These are phyloP conservation scores for Lasioglossum figueresi DNA, from an alignment of 2,888 invertebrate genomes.

Conservation along the genomic window DNA sequence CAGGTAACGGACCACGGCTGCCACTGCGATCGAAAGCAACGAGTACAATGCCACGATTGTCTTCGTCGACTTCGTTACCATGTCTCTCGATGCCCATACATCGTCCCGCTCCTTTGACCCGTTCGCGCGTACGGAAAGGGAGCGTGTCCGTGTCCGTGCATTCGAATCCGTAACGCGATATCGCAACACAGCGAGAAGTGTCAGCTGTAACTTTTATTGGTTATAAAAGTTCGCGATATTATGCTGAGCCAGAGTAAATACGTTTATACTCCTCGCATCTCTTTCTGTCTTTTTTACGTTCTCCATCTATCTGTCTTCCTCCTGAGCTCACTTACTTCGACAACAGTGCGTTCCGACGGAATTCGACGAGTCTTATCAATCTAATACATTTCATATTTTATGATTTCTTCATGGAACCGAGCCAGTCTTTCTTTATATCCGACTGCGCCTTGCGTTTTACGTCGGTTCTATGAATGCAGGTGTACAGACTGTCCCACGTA, in stretches of 20 bases:
- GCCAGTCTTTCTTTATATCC: conserved; percentile 46
- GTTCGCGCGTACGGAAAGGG: conserved; percentile 21
- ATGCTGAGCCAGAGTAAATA: conserved; percentile 79
- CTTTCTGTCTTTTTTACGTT: conserved; percentile 13
- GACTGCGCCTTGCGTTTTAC: conserved; percentile 58
- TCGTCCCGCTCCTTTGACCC: conserved; percentile 60
- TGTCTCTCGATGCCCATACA: conserved; percentile 71
- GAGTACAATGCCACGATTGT: conserved; percentile 67
- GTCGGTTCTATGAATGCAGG: conserved; percentile 45
- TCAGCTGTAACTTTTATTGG: conserved; percentile 82
- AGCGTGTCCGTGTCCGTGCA: conserved; percentile 65
- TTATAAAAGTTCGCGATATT: conserved; percentile 80
- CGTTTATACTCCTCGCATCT: conserved; percentile 71
- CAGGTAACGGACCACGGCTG: conserved; percentile 39
- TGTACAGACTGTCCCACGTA: no score
- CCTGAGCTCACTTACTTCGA: conserved; percentile 3
- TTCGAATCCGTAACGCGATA: conserved; percentile 68
- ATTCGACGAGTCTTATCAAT: conserved; percentile 75
- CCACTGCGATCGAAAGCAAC: conserved; percentile 38
- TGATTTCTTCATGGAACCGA: conserved; percentile 52
- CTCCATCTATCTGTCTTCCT: conserved; percentile 24
- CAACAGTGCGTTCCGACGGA: conserved; percentile 27
- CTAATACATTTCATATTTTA: conserved; percentile 81
- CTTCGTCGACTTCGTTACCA: conserved; percentile 67
- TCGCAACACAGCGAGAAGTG: conserved; percentile 73